Evolutionary conservation across 2,113 vertebrate species (phyloP).

Genomic region (Crotalus tigris): DNA sequence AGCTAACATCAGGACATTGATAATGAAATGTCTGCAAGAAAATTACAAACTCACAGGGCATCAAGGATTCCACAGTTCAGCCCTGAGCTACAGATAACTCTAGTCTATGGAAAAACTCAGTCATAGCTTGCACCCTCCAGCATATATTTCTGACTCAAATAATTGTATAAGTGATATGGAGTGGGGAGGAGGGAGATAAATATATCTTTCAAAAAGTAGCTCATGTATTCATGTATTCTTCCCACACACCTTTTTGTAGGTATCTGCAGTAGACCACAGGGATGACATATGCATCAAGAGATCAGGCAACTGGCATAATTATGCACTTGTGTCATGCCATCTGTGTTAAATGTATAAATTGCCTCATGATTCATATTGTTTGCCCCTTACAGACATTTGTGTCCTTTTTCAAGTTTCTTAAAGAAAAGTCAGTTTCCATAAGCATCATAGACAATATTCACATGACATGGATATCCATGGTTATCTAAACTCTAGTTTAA

Average conservation of each 20-base stretch:
- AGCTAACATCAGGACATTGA: background rate
- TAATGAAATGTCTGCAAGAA: background rate
- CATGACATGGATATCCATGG: background rate
- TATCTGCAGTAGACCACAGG: background rate
- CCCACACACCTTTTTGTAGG: background rate
- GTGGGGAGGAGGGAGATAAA: background rate
- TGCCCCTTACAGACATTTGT: background rate
- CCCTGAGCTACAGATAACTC: background rate
- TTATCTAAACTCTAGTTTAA: background rate
- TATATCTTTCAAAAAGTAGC: background rate
- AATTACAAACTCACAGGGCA: background rate
- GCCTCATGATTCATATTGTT: background rate
- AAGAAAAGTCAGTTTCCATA: background rate
- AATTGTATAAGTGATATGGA: background rate
- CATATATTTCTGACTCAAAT: background rate
- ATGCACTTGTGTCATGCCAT: background rate
- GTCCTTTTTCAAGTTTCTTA: background rate
- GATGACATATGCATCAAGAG: background rate
- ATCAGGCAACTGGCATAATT: background rate
- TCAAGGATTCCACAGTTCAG: background rate
- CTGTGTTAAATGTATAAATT: background rate
- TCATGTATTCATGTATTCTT: background rate
- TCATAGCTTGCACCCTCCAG: background rate
- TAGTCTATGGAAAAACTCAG: background rate
- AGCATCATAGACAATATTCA: background rate